These are phyloP conservation scores for Holothuria leucospilota DNA, from an alignment of 53 echinoderm and acorn worm genomes.

Conservation along the genomic window DNA sequence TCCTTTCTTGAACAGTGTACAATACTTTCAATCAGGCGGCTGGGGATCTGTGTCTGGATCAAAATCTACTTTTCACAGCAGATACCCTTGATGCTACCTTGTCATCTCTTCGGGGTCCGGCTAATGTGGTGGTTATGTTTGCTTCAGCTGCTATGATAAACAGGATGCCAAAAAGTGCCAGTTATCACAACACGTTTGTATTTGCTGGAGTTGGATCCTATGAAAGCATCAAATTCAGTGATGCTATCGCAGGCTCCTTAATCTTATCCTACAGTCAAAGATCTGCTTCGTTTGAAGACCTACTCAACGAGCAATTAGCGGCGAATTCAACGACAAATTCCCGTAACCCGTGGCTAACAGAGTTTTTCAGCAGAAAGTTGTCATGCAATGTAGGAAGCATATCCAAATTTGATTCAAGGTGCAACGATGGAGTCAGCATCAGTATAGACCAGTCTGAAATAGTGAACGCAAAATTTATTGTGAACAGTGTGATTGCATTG, in stretches of 20 bases:
- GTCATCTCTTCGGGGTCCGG: background rate
- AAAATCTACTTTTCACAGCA: background rate
- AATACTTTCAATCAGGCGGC: conserved; percentile 7
- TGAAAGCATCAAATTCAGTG: background rate
- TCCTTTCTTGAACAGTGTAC: conserved; percentile 13
- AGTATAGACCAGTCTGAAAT: background rate
- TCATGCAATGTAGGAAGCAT: conserved; percentile 7
- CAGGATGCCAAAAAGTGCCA: background rate
- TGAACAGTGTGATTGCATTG: background rate
- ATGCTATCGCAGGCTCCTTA: conserved; percentile 16
- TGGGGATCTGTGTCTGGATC: background rate
- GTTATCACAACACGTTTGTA: conserved; percentile 18
- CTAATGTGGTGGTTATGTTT: conserved; percentile 12
- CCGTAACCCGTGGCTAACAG: conserved; percentile 1
- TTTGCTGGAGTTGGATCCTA: conserved; percentile 4
- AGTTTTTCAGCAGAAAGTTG: background rate
- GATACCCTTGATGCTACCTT: background rate
- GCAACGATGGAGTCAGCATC: background rate
- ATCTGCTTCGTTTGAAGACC: background rate
- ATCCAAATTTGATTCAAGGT: background rate
- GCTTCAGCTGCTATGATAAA: conserved; percentile 5
- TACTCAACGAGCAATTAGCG: background rate
- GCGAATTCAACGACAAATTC: background rate
- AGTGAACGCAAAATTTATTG: conserved; percentile 4
- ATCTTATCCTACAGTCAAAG: conserved; percentile 5